Evolutionary conservation across 2,113 vertebrate species (phyloP).

Genomic region (Hirundichthys speculiger): DNA sequence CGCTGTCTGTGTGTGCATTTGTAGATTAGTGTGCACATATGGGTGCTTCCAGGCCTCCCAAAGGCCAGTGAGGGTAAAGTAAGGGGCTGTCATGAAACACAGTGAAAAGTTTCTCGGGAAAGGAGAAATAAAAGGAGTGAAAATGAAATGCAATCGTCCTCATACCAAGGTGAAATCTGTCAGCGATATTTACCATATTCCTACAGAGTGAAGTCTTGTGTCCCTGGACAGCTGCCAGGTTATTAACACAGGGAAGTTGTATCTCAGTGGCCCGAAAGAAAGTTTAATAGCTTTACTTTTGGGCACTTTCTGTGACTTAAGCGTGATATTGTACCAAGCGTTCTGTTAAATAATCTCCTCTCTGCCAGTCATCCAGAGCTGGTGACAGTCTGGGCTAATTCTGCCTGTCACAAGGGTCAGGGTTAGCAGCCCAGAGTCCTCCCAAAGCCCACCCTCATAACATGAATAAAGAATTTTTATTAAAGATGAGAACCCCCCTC

Average conservation of each 20-base stretch:
- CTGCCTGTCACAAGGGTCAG: constrained; percentile 36
- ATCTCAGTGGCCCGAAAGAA: constrained; percentile 6
- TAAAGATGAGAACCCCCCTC: constrained; percentile 35
- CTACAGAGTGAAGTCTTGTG: constrained; percentile 15
- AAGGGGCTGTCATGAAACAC: constrained; percentile 53
- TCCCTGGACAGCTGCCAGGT: constrained; percentile 26
- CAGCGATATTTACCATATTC: constrained; percentile 53
- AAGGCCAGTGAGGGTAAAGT: constrained; percentile 44
- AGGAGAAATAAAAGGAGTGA: constrained; percentile 53
- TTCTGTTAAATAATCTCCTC: constrained; percentile 29
- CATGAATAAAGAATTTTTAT: constrained; percentile 56
- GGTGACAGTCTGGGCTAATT: constrained; percentile 46
- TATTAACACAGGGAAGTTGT: constrained; percentile 28
- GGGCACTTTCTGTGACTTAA: constrained; percentile 34
- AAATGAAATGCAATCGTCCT: constrained; percentile 31
- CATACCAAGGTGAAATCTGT: constrained; percentile 51
- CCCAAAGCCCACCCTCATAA: constrained; percentile 51
- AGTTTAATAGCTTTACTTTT: constrained; percentile 37
- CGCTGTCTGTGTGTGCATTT: constrained; percentile 36
- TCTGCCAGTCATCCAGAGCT: constrained; percentile 22
- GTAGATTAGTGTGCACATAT: constrained; percentile 14
- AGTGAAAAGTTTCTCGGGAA: constrained; percentile 31
- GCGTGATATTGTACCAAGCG: constrained; percentile 9
- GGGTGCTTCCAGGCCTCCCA: constrained; percentile 33
- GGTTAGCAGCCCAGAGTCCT: constrained; percentile 29